These are phyloP conservation scores for Nezara viridula DNA, from an alignment of 2,888 invertebrate genomes.

Conservation along the genomic window DNA sequence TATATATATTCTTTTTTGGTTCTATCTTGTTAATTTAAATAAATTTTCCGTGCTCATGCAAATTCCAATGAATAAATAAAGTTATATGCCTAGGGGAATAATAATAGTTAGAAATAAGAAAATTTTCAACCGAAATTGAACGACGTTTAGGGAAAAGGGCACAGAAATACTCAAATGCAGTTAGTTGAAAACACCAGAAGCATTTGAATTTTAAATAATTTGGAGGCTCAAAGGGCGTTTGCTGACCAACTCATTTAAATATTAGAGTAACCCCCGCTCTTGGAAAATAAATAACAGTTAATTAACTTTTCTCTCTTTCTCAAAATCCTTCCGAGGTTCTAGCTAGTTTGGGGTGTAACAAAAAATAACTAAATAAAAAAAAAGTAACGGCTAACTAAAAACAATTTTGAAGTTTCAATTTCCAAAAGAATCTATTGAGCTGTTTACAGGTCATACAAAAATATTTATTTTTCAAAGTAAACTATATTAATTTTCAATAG, in stretches of 20 bases:
- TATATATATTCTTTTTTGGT: too few species aligned
- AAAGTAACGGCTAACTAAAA: too few species aligned
- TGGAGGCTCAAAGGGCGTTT: neutral
- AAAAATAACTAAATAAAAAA: too few species aligned
- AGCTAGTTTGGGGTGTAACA: neutral
- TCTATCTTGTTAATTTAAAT: too few species aligned
- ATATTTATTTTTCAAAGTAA: too few species aligned
- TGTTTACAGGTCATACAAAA: too few species aligned
- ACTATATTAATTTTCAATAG: too few species aligned
- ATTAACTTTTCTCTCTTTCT: neutral
- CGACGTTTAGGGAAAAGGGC: neutral
- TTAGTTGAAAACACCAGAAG: neutral
- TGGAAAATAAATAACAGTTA: neutral
- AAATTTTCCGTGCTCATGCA: too few species aligned
- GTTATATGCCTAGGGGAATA: neutral
- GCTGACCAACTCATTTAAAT: constrained; percentile 1
- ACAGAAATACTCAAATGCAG: neutral
- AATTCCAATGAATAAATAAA: neutral
- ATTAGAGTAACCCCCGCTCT: neutral
- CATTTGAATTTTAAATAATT: constrained; percentile 22
- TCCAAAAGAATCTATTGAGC: too few species aligned
- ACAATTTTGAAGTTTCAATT: too few species aligned
- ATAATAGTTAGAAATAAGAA: neutral
- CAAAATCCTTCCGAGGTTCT: neutral
- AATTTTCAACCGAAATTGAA: neutral